Conservation (phyloP, 2,888 invertebrate species). For the Ophion slaviceki region DNA sequence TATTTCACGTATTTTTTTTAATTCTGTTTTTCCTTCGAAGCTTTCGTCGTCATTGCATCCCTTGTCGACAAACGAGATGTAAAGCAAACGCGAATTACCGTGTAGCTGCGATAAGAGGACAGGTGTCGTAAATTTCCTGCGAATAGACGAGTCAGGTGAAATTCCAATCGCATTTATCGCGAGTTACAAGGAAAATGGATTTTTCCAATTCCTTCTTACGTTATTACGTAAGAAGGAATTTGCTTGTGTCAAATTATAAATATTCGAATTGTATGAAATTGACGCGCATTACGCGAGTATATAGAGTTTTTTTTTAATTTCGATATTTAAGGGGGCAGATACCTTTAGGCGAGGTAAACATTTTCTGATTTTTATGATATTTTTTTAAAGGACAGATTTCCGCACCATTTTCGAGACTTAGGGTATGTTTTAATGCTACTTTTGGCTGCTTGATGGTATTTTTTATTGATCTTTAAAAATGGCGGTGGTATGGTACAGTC, state of each 20-base stretch:
- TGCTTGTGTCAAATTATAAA: not conserved
- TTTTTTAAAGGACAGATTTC: no score
- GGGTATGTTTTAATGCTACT: no score
- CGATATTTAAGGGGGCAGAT: no score
- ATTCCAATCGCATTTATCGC: not conserved
- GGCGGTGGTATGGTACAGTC: no score
- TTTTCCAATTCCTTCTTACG: not conserved
- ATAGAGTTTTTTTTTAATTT: no score
- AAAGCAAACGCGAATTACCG: slow-evolving; percentile 33
- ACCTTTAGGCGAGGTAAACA: no score
- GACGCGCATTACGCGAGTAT: no score
- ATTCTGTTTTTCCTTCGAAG: not conserved
- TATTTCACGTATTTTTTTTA: slow-evolving; percentile 19
- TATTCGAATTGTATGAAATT: not conserved
- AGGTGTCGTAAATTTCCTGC: slow-evolving; percentile 27
- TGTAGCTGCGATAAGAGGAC: slow-evolving; percentile 35
- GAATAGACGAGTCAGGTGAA: slow-evolving; percentile 11
- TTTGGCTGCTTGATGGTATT: no score
- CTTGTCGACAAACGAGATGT: slow-evolving; percentile 19
- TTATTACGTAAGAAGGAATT: not conserved
- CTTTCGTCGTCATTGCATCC: slow-evolving; percentile 24
- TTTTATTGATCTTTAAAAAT: no score
- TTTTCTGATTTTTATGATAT: no score
- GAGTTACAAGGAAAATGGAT: not conserved
- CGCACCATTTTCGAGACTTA: no score